These are phyloP conservation scores for Okapia johnstoni DNA, from an alignment of 2,113 vertebrate genomes.

Conservation along the genomic window DNA sequence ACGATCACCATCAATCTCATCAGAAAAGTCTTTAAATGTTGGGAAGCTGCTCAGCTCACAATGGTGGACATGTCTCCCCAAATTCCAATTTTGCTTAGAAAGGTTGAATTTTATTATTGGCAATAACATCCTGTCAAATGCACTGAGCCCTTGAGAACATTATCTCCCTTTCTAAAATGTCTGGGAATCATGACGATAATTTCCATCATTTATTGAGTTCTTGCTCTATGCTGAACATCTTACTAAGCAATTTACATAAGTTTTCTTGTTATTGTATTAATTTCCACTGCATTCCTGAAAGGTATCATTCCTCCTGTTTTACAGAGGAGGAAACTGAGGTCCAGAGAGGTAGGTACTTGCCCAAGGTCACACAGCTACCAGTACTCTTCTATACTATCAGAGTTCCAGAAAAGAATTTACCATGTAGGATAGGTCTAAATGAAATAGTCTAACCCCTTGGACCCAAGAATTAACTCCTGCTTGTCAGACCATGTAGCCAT, in stretches of 20 bases:
- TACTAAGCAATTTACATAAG: neutral
- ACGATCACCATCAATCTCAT: neutral
- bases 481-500: neutral
- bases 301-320: neutral
- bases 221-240: neutral
- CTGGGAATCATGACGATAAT: neutral
- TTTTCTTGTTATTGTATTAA: neutral
- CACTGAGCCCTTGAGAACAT: neutral
- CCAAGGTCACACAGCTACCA: neutral
- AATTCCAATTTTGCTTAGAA: slow-evolving; percentile 25
- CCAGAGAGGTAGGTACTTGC: neutral
- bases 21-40: neutral
- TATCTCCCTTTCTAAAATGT: neutral
- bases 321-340: neutral
- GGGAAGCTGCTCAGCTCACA: neutral
- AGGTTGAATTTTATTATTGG: neutral
- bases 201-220: neutral
- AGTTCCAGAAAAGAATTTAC: neutral
- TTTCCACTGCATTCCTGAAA: neutral
- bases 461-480: neutral
- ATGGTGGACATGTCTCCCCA: neutral
- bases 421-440: neutral
- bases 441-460: neutral
- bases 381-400: neutral
- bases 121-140: neutral